Conservation (phyloP, 2,888 invertebrate species). For the Tachystola acroxantha region DNA sequence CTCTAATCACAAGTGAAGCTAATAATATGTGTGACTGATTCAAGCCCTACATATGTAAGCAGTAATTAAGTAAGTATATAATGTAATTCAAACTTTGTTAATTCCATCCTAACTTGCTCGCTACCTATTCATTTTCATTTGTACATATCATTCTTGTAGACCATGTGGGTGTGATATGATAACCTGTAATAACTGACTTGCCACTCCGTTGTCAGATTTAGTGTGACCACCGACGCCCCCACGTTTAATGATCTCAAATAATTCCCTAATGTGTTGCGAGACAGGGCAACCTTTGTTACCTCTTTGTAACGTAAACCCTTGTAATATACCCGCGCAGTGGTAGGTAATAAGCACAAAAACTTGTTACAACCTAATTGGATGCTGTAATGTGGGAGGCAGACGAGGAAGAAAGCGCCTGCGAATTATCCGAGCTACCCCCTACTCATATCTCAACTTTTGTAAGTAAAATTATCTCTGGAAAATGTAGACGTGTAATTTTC, state of each 20-base stretch:
- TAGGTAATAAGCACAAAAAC: constrained; percentile 1
- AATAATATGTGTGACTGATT: no score
- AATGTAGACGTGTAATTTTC: constrained; percentile 4
- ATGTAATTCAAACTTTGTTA: no score
- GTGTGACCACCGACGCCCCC: neutral
- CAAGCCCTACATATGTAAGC: no score
- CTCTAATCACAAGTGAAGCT: no score
- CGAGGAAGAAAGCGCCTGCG: neutral
- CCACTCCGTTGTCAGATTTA: constrained; percentile 4
- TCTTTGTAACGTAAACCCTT: neutral
- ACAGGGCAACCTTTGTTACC: neutral
- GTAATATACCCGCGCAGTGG: neutral
- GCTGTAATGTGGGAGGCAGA: constrained; percentile 2
- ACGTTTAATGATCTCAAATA: no score
- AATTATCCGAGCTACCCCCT: constrained; percentile 3
- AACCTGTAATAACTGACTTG: neutral
- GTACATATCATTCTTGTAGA: no score
- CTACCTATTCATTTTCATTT: no score
- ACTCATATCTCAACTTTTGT: neutral
- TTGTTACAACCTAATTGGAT: constrained; percentile 1
- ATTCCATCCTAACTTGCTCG: no score
- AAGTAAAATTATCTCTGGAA: constrained; percentile 5
- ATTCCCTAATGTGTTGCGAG: no score
- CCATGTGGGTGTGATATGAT: neutral
- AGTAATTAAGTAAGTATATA: no score